Conservation (phyloP, 2,888 invertebrate genomes). For the Oxyscelio sp. region DNA sequence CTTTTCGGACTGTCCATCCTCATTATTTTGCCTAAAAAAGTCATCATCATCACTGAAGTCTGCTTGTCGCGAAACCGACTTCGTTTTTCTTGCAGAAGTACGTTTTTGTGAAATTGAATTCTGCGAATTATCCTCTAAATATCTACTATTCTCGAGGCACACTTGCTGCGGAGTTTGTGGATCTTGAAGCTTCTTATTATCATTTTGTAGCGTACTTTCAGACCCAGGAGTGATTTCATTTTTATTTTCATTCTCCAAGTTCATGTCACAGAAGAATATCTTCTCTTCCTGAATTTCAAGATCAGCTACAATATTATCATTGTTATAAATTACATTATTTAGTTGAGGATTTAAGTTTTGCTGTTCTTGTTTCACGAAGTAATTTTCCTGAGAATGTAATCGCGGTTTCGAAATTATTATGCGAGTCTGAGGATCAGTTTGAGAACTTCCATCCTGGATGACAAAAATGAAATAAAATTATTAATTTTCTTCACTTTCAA, state of each 20-base stretch:
- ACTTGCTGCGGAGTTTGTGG: background rate
- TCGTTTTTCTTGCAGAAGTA: constrained; percentile 81
- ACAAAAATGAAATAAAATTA: constrained; percentile 48
- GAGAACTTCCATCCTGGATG: constrained; percentile 84
- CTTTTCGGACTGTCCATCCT: constrained; percentile 78
- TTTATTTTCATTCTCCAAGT: constrained; percentile 72
- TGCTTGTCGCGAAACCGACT: constrained; percentile 78
- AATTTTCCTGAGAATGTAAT: constrained; percentile 78
- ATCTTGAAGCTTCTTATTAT: constrained; percentile 73
- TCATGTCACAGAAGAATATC: constrained; percentile 80
- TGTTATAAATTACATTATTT: constrained; percentile 79
- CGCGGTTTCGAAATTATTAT: constrained; percentile 81
- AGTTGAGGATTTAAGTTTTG: constrained; percentile 50
- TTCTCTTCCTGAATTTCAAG: constrained; percentile 78
- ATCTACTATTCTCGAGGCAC: background rate
- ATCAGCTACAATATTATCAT: constrained; percentile 68
- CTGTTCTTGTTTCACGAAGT: constrained; percentile 85
- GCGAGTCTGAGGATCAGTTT: constrained; percentile 83
- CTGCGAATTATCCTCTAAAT: constrained; percentile 31
- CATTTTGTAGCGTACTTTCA: constrained; percentile 15
- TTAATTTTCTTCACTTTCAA: background rate
- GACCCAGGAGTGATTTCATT: background rate
- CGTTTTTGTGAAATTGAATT: constrained; percentile 78
- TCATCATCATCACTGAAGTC: constrained; percentile 81
- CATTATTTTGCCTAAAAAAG: constrained; percentile 79